Conservation (phyloP, 2,113 vertebrate species). For the Phalacrocorax brasilianus region DNA sequence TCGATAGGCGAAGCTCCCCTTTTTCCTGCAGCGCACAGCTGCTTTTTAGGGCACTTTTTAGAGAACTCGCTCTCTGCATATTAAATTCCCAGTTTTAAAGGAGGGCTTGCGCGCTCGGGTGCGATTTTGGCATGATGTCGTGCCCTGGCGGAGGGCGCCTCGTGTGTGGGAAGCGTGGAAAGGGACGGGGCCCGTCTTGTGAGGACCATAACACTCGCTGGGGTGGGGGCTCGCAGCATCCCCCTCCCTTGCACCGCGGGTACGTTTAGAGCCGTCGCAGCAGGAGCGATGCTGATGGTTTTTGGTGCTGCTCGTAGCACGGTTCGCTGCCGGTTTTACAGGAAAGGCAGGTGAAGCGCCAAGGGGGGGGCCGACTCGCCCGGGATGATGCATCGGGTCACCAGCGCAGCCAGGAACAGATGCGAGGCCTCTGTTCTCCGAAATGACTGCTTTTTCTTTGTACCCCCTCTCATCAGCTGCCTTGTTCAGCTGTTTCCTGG, state of each 20-base stretch:
- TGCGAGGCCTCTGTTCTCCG: neutral
- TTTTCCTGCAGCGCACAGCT: conserved; percentile 19
- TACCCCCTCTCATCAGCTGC: neutral
- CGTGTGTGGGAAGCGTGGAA: rapidly evolving
- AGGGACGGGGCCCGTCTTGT: neutral
- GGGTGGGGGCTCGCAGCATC: neutral
- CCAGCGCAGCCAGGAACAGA: neutral
- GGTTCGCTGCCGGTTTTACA: rapidly evolving
- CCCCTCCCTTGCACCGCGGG: rapidly evolving
- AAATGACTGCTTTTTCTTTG: rapidly evolving
- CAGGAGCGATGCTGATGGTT: rapidly evolving
- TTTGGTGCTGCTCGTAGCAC: rapidly evolving
- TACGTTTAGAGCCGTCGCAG: rapidly evolving
- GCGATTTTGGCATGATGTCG: rapidly evolving
- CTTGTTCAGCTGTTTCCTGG: neutral
- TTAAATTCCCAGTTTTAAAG: neutral
- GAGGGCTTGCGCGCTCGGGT: neutral
- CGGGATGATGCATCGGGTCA: rapidly evolving
- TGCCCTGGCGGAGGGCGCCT: rapidly evolving
- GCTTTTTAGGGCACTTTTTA: conserved; percentile 7
- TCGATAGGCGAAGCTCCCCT: conserved; percentile 17
- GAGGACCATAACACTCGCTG: rapidly evolving
- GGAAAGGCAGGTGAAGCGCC: neutral
- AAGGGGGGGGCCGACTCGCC: neutral
- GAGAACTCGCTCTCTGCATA: neutral